Base-by-base conservation (phyloP, 2,113 vertebrate species). In the Hirundichthys speculiger region DNA sequence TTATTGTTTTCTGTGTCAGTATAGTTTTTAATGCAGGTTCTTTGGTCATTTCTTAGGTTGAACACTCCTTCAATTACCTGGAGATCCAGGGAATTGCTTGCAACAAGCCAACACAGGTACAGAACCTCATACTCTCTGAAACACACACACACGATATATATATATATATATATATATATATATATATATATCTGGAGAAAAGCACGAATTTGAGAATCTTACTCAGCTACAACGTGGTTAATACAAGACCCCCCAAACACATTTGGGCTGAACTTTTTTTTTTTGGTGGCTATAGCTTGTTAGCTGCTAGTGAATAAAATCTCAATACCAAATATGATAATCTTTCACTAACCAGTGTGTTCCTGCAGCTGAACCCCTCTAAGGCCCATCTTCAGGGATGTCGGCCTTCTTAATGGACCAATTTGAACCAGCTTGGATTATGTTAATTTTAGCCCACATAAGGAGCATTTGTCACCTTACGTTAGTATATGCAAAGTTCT, bases 31-130 rank as follows among this genome's bases (percentile, higher is more conserved):
- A 68, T 51, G 1, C 34, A 18, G 43, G 42, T 40, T 47, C 3
- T 72, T 16, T 75, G 22, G 2, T 58, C 52, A 78, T 76, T 76
- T 73, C 88, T 57, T 79, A 99, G 97, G 91, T 99, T 55, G 97
- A 99, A 78, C 90, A 97, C 77, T 95, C 93, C 69, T 96, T 99
- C 89, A 99, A 95, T 91, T 99, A 98, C 81, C 83, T 99, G 93
- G 97, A 99, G 92, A 96, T 99, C 82, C 96, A 97, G 63, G 95
- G 96, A n/a, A 91, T 99, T 60, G 81, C 89, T 48, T 96, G 95
- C 84, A 95, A 85, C 93, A 98, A 95, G 83, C 94, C 96, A 0
- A 93, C 95, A 59, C 96, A 98, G 94, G 97, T 99, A 90, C 88
- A 25, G 5, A 47, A 27, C 5, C 13, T 22, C 5, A n/a, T 13